Conservation (phyloP, 2,797 vertebrate genomes). For the Tolypeutes matacus region DNA sequence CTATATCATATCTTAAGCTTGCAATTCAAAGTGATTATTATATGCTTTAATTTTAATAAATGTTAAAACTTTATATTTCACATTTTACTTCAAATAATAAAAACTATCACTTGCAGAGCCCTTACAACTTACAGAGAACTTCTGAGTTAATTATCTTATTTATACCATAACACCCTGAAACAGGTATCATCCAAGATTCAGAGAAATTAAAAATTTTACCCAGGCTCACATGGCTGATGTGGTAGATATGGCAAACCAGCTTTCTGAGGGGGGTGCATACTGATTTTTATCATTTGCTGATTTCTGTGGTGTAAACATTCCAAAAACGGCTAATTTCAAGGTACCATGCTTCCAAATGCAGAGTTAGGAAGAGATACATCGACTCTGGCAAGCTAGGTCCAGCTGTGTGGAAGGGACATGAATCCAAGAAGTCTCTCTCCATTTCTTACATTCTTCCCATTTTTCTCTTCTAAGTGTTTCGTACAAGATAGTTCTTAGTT, state of each 20-base stretch:
- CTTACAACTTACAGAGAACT: slow-evolving; percentile 25
- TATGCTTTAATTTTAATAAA: slow-evolving; percentile 41
- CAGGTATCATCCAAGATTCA: neutral
- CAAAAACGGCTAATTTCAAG: neutral
- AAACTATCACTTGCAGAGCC: neutral
- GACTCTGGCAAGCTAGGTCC: neutral
- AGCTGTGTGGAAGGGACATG: fast-evolving
- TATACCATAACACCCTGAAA: neutral
- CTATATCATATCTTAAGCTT: neutral
- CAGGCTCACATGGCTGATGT: neutral
- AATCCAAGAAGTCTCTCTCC: neutral
- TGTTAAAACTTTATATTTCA: slow-evolving; percentile 47
- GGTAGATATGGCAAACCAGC: neutral
- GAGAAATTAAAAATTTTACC: neutral
- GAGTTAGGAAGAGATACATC: neutral
- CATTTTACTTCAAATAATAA: slow-evolving; percentile 28
- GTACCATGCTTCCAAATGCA: neutral
- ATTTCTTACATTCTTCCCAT: neutral
- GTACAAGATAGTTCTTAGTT: neutral
- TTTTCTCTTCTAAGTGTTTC: neutral
- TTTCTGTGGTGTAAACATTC: neutral
- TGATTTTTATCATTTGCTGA: neutral
- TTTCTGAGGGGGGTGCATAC: neutral
- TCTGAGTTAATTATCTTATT: neutral
- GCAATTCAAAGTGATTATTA: neutral